Base-by-base conservation (phyloP, 2,888 invertebrate genomes). In the Salpingus planirostris region DNA sequence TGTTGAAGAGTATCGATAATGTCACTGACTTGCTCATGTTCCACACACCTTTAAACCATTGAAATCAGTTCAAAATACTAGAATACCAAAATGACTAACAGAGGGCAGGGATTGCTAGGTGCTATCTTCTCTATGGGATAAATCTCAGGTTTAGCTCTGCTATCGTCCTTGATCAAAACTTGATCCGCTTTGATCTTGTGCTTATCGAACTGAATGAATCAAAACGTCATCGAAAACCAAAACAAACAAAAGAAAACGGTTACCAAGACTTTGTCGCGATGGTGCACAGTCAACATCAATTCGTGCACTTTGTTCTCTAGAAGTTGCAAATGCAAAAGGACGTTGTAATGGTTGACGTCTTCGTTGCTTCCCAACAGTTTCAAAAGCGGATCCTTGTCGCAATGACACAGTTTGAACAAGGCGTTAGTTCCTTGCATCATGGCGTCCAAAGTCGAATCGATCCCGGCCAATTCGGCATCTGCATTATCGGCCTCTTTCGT, bases 321-420 rank as follows among this genome's bases (percentile, higher is more conserved):
- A 23, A 88, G 78, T 44, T 84, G 82, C 50, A 91, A 71, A 57
- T 85, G 88, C 8, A 90, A 72, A 35, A 84, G 74, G 1, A 84
- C 84, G 65, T 90, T 92, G 49, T 78, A 74, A 29, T 72, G 70
- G 33, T 78, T 80, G 22, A 89, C 77, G 11, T 73, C 73, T 8
- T 80, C 72, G 31, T 81, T 76, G 12, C 78, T 71, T 52, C 67
- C 84, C 3, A 87, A 61, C 7, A 87, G 68, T 48, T 76, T 73
- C 12, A 86, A 63, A n/a, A 86, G 69, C 0, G 85, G 82, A n/a
- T 83, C 72, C 25, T 80, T 77, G 47, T 80, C 78, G 59, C 87
- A 87, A 22, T 76, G 75, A 2, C 85, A 74, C 22, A 79, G 66
- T 45, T 76, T 76, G 63, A 66, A 71, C 38, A 77, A 56, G 5